phyloP scores from a whole-genome alignment of 2,113 vertebrate species.

The Hippolais icterina region DNA sequence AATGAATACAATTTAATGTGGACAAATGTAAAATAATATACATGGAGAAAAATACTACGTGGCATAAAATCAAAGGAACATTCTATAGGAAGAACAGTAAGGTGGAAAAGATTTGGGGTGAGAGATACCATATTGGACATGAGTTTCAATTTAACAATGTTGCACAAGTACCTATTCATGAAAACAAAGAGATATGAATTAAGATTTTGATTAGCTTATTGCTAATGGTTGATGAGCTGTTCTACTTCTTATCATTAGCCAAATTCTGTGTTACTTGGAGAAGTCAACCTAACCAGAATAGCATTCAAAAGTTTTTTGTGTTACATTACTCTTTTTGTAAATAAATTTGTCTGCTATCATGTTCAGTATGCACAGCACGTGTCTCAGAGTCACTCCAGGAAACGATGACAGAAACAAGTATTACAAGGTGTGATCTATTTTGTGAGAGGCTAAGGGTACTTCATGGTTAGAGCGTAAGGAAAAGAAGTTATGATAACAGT shows the following conservation, averaged over 20 bases:
- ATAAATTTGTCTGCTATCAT: neutral
- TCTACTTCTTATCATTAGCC: neutral
- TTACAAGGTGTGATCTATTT: constrained; percentile 48
- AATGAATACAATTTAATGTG: constrained; percentile 66
- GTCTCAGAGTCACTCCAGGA: neutral
- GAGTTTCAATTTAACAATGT: constrained; percentile 29
- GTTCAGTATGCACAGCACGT: neutral
- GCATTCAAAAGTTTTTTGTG: neutral
- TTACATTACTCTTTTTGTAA: neutral
- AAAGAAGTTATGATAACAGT: constrained; percentile 7
- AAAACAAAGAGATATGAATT: neutral
- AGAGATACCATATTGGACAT: constrained; percentile 41
- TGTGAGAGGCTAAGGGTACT: constrained; percentile 10
- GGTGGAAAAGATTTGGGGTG: constrained; percentile 30
- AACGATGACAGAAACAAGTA: constrained; percentile 38
- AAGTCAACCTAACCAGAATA: neutral
- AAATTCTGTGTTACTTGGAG: neutral
- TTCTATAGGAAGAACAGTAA: constrained; percentile 51
- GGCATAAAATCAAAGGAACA: constrained; percentile 54
- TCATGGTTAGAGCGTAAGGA: neutral
- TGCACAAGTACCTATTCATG: constrained; percentile 13
- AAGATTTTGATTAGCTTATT: neutral
- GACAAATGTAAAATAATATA: constrained; percentile 65
- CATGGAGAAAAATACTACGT: constrained; percentile 46
- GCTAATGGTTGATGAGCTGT: neutral